These are phyloP conservation scores for Penaeus vannamei DNA, from an alignment of 1,140 invertebrate genomes.

Conservation along the genomic window DNA sequence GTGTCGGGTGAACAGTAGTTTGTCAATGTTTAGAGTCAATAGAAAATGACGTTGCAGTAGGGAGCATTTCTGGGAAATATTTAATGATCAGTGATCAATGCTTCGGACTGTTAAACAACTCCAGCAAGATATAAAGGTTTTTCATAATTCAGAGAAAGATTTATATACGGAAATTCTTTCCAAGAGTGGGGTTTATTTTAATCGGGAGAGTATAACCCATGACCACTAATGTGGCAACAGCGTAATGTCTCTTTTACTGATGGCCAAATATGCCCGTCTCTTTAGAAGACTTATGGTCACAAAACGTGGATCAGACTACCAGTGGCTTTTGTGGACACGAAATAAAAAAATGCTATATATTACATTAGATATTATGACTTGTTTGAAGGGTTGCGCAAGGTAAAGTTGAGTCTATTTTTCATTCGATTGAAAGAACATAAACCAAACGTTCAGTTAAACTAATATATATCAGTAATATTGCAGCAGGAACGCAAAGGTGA, in stretches of 20 bases:
- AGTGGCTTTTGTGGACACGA: constrained; percentile 41
- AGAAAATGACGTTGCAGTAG: constrained; percentile 42
- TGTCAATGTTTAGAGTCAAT: constrained; percentile 50
- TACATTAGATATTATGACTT: background rate
- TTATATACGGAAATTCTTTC: too few species aligned
- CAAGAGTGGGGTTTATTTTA: background rate
- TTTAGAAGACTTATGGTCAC: constrained; percentile 45
- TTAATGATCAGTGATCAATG: constrained; percentile 8
- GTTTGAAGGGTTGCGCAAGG: too few species aligned
- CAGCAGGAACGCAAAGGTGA: too few species aligned
- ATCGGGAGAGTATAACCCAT: background rate
- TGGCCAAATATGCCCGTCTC: constrained; percentile 50
- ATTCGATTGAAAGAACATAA: too few species aligned
- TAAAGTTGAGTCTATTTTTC: too few species aligned
- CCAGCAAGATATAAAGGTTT: background rate
- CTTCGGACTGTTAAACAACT: background rate
- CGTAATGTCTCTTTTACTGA: constrained; percentile 59
- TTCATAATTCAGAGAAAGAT: background rate
- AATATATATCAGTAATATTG: too few species aligned
- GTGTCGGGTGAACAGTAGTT: constrained; percentile 44
- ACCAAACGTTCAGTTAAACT: too few species aligned
- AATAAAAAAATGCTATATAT: constrained; percentile 50
- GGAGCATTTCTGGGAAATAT: constrained; percentile 20
- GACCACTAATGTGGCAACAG: constrained; percentile 34
- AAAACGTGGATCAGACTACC: constrained; percentile 52